A percentile compares a stretch with the other conserved stretches of the same genome.
phyloP scores from a whole-genome alignment of 2,113 vertebrate genomes.

The Neoarius graeffei region DNA sequence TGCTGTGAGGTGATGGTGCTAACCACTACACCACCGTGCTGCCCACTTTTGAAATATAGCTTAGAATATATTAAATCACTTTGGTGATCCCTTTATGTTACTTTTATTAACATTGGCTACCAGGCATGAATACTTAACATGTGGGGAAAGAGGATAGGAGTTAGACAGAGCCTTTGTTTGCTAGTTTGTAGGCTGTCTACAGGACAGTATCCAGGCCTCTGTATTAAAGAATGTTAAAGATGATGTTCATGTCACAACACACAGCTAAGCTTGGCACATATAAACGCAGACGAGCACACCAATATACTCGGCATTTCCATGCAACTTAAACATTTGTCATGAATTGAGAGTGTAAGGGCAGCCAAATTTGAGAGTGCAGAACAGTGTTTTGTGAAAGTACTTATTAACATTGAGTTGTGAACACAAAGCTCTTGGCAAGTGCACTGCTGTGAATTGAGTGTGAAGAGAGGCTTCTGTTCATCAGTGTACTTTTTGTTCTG shows the following conservation, averaged over 20 bases:
- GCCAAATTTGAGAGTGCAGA: neutral
- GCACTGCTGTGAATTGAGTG: neutral
- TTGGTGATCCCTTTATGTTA: neutral
- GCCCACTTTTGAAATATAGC: neutral
- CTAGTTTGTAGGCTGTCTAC: too few species aligned
- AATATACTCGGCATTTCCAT: neutral
- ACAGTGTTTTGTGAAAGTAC: neutral
- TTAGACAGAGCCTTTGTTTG: too few species aligned
- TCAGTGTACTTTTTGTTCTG: neutral
- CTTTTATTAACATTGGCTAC: neutral
- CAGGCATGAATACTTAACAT: neutral
- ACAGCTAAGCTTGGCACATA: neutral
- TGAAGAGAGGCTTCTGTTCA: neutral
- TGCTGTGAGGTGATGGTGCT: too few species aligned
- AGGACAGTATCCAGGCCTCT: neutral
- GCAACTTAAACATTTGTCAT: neutral
- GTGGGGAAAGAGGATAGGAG: too few species aligned
- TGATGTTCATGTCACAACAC: neutral
- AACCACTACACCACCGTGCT: too few species aligned
- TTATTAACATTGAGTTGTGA: neutral
- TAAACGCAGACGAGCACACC: neutral
- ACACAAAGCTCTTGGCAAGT: neutral
- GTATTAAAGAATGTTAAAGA: neutral
- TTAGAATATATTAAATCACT: neutral
- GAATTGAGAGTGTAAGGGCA: neutral